Percentiles rank a stretch among this genome's conserved stretches.
Conservation (phyloP, 2,113 vertebrate genomes). For the Amblyopsis rosae region DNA sequence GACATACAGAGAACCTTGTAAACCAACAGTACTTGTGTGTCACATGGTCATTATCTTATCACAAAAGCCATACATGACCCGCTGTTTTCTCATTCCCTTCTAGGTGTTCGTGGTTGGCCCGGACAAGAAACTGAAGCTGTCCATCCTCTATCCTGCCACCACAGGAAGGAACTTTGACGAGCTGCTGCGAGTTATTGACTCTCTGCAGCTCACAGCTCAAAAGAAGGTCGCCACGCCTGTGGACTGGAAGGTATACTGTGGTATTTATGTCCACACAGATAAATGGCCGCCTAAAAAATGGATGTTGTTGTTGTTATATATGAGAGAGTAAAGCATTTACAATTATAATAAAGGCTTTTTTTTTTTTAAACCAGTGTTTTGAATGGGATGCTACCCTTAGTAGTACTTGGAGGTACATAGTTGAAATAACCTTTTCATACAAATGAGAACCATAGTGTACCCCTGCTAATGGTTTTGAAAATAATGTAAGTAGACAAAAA, state of each 20-base stretch:
- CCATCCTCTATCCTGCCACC: constrained; percentile 95
- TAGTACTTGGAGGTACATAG: no score
- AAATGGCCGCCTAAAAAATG: not conserved
- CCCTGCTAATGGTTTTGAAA: no score
- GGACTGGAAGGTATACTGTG: constrained; percentile 88
- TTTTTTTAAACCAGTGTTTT: no score
- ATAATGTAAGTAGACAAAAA: no score
- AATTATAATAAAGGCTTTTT: no score
- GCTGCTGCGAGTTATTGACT: constrained; percentile 90
- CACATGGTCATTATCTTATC: not conserved
- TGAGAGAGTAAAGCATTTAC: not conserved
- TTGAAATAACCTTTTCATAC: no score
- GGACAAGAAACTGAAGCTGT: constrained; percentile 96
- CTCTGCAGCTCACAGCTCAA: constrained; percentile 90
- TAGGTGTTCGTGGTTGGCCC: constrained; percentile 95
- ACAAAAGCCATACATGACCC: not conserved
- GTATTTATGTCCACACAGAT: not conserved
- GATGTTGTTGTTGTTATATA: no score
- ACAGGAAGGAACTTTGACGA: constrained; percentile 97
- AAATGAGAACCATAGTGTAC: no score
- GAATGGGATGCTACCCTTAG: no score
- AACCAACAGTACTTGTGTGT: not conserved
- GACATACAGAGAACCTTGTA: not conserved
- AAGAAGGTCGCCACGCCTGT: constrained; percentile 95
- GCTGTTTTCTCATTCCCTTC: constrained; percentile 7